Conservation (phyloP, 2,113 vertebrate species). For the Ophiodon elongatus region DNA sequence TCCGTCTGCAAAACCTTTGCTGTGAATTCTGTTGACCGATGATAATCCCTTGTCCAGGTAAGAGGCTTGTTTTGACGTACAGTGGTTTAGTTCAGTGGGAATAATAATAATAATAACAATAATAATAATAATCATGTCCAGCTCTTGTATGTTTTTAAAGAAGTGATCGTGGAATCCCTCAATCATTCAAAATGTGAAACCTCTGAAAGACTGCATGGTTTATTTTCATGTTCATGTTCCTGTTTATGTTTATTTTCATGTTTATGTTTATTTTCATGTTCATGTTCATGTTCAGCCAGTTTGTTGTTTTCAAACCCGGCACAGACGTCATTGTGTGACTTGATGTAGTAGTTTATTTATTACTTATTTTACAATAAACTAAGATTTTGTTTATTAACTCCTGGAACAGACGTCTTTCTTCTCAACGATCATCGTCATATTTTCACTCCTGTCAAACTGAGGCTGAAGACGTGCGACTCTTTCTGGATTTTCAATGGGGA, state of each 20-base stretch:
- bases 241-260: too few species aligned
- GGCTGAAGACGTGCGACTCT: not conserved
- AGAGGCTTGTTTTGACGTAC: too few species aligned
- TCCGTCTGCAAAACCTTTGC: too few species aligned
- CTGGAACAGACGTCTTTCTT: not conserved
- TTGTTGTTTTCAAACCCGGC: slow-evolving; percentile 30
- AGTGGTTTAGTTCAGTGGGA: too few species aligned
- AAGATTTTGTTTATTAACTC: slow-evolving; percentile 53
- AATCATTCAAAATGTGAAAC: slow-evolving; percentile 50
- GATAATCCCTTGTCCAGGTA: too few species aligned
- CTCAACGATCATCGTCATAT: not conserved
- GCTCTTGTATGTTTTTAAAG: not conserved
- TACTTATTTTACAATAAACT: slow-evolving; percentile 77
- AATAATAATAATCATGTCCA: too few species aligned
- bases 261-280: slow-evolving; percentile 48
- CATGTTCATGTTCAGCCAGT: slow-evolving; percentile 42
- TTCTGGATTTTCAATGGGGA: too few species aligned
- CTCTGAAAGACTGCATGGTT: slow-evolving; percentile 52
- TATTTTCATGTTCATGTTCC: too few species aligned
- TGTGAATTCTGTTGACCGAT: too few species aligned
- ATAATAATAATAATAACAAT: too few species aligned
- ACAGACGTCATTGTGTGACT: slow-evolving; percentile 51
- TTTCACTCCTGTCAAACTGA: not conserved
- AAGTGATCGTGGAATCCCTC: slow-evolving; percentile 18
- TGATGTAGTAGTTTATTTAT: slow-evolving; percentile 60